phyloP scores from a whole-genome alignment of 1,140 invertebrate species.

The Hylyphantes graminicola region DNA sequence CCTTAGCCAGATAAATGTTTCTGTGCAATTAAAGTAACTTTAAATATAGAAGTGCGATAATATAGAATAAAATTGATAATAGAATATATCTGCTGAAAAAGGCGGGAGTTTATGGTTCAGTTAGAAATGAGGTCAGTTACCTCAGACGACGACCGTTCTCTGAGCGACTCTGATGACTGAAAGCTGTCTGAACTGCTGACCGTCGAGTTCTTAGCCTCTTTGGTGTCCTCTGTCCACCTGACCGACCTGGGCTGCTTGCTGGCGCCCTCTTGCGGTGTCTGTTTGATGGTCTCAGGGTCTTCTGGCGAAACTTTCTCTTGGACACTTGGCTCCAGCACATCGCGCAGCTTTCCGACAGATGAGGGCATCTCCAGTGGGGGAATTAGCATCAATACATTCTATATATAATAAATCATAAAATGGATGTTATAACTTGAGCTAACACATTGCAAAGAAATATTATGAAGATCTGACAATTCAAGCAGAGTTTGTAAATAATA shows the following conservation, averaged over 20 bases:
- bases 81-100: no score
- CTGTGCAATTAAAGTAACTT: no score
- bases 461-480: no score
- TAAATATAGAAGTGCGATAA: no score
- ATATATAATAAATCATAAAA: no score
- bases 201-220: slow-evolving; percentile 6
- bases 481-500: no score
- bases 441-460: no score
- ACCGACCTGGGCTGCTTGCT: slow-evolving; percentile 21
- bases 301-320: not conserved
- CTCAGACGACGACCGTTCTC: slow-evolving; percentile 46
- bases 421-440: no score
- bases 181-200: slow-evolving; percentile 51
- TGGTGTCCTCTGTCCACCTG: slow-evolving; percentile 36
- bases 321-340: slow-evolving; percentile 23
- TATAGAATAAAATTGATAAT: no score
- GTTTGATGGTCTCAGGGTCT: not conserved
- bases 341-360: slow-evolving; percentile 26
- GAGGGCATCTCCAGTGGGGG: slow-evolving; percentile 37
- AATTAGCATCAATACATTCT: not conserved
- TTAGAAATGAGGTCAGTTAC: not conserved
- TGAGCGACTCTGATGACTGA: slow-evolving; percentile 21
- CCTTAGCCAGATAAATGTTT: no score
- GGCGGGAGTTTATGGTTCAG: no score
- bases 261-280: not conserved